Conservation (phyloP, 2,797 vertebrate genomes). For the Sciurus vulgaris region DNA sequence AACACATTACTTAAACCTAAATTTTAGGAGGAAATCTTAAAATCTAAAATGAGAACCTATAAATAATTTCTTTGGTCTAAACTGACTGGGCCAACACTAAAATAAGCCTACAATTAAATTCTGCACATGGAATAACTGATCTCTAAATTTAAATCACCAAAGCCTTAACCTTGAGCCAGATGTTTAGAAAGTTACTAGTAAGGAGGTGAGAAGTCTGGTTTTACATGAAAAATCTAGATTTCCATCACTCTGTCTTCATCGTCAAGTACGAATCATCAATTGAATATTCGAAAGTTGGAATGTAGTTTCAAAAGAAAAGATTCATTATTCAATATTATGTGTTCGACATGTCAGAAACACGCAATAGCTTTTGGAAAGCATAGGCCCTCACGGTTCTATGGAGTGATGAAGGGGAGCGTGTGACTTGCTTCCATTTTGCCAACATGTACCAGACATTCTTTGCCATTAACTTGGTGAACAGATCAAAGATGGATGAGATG, state of each 20-base stretch:
- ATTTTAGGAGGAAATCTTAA: slow-evolving; percentile 55
- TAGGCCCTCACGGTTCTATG: background rate
- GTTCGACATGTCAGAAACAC: background rate
- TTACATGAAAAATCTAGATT: background rate
- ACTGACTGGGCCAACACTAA: background rate
- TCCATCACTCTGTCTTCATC: background rate
- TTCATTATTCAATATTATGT: background rate
- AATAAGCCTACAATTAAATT: slow-evolving; percentile 22
- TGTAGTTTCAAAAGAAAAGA: slow-evolving; percentile 42
- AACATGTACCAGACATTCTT: background rate
- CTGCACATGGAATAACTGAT: background rate
- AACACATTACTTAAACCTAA: slow-evolving; percentile 13
- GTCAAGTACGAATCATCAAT: background rate
- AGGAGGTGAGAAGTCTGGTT: background rate
- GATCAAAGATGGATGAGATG: background rate
- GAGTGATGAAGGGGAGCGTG: background rate
- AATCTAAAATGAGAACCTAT: slow-evolving; percentile 46
- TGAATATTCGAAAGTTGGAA: slow-evolving; percentile 41
- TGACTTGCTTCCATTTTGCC: background rate
- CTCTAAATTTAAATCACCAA: background rate
- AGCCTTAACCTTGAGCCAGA: background rate
- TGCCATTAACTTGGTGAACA: background rate
- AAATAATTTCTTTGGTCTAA: slow-evolving; percentile 24
- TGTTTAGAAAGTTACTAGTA: slow-evolving; percentile 26
- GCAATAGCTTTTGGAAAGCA: background rate